Evolutionary conservation across 2,113 vertebrate genomes (phyloP).

Genomic region (Dipodomys stephensi): DNA sequence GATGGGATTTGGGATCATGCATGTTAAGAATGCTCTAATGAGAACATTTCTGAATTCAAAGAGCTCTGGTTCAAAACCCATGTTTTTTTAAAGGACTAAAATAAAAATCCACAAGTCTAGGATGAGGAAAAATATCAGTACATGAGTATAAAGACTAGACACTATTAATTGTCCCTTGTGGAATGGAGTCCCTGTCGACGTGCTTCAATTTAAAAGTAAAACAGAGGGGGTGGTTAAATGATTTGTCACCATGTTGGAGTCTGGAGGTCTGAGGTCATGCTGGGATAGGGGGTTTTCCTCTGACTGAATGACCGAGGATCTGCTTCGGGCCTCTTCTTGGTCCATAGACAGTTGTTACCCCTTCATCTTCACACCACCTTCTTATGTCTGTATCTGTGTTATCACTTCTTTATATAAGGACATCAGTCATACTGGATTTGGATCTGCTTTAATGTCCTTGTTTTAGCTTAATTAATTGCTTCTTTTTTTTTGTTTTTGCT

Average conservation of each 20-base stretch:
- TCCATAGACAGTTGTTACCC: no score
- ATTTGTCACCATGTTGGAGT: neutral
- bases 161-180: neutral
- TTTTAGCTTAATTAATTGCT: neutral
- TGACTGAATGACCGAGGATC: neutral
- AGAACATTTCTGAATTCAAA: no score
- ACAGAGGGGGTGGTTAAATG: neutral
- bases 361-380: fast-evolving
- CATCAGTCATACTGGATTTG: neutral
- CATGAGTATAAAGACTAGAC: fast-evolving
- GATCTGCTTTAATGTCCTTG: neutral
- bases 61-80: no score
- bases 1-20: no score
- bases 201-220: neutral
- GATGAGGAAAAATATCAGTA: neutral
- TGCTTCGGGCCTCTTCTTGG: neutral
- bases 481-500: no score
- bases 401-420: neutral
- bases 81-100: no score
- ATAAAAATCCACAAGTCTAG: neutral
- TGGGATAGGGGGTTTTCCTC: neutral
- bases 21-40: no score
- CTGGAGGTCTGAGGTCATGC: neutral
- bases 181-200: neutral
- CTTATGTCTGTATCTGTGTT: neutral